phyloP scores from a whole-genome alignment of 2,797 vertebrate species.

The Spinus olivaceus region DNA sequence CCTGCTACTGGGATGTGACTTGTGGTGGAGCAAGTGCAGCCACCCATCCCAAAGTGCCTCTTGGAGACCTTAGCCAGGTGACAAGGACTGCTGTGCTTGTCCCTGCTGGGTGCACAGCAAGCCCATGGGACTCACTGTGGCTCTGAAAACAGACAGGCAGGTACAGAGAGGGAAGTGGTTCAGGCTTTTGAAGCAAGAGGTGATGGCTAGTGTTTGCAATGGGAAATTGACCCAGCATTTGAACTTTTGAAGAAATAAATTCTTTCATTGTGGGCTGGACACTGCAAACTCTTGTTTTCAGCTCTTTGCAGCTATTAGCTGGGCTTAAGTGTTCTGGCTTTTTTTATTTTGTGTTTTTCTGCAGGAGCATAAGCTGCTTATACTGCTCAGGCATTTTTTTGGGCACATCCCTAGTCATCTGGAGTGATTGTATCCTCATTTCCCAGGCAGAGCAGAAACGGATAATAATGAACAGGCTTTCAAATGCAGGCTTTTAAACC shows the following conservation, averaged over 20 bases:
- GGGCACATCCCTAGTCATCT: background rate
- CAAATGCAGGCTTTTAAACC: background rate
- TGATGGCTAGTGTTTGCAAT: background rate
- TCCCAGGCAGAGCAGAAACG: background rate
- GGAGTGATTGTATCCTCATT: background rate
- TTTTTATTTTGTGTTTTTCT: background rate
- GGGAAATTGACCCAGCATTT: background rate
- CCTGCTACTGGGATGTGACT: background rate
- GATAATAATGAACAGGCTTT: background rate
- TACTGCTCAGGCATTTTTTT: background rate
- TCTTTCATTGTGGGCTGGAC: background rate
- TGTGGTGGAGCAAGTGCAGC: background rate
- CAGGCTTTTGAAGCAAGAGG: background rate
- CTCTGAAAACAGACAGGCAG: background rate
- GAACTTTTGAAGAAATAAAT: background rate
- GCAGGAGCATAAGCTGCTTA: background rate
- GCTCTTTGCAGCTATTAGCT: background rate
- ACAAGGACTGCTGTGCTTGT: background rate
- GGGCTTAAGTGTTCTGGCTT: background rate
- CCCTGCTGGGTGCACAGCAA: accelerated
- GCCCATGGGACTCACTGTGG: accelerated
- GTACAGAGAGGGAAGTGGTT: background rate
- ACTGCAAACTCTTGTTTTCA: background rate
- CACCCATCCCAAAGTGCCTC: background rate
- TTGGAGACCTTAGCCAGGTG: background rate